Percentiles rank a stretch among this genome's conserved stretches.
Evolutionary conservation across 1,140 invertebrate genomes (phyloP).

Genomic region (Drosophila quadrilineata): DNA sequence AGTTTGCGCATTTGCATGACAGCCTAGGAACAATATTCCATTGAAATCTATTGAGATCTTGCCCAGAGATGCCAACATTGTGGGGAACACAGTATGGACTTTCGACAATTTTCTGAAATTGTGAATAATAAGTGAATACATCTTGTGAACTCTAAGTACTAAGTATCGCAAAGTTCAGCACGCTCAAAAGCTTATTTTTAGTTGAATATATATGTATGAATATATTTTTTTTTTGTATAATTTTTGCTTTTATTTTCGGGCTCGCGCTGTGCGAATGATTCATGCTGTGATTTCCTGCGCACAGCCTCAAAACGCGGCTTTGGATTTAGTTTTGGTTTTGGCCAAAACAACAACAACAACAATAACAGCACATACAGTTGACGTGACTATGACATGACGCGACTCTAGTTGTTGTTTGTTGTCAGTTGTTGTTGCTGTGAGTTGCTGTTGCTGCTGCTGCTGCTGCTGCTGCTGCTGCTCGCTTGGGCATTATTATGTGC

Average conservation of each 20-base stretch:
- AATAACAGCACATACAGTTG: constrained; percentile 66
- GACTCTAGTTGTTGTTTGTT: constrained; percentile 31
- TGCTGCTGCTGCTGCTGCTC: constrained; percentile 47
- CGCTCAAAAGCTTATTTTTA: no score
- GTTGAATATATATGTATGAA: no score
- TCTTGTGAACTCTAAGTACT: no score
- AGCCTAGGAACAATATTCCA: no score
- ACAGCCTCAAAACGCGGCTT: constrained; percentile 41
- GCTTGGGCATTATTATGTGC: constrained; percentile 77
- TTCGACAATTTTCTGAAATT: no score
- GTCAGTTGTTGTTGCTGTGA: constrained; percentile 30
- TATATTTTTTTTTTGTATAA: not conserved
- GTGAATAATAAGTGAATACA: no score
- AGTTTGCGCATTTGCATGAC: no score
- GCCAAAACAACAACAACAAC: constrained; percentile 29
- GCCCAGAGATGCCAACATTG: no score
- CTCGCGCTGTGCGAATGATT: constrained; percentile 62
- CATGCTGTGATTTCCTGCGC: constrained; percentile 77
- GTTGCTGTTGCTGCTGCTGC: constrained; percentile 22
- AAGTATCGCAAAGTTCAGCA: no score
- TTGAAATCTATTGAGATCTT: no score
- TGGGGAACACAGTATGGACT: no score
- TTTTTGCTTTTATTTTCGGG: constrained; percentile 28
- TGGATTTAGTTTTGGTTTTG: constrained; percentile 50
- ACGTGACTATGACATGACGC: constrained; percentile 79